Percentiles rank a stretch among this genome's conserved stretches.
These are phyloP conservation scores for Drosophila quadrilineata DNA, from an alignment of 1,140 invertebrate genomes.

Conservation along the genomic window DNA sequence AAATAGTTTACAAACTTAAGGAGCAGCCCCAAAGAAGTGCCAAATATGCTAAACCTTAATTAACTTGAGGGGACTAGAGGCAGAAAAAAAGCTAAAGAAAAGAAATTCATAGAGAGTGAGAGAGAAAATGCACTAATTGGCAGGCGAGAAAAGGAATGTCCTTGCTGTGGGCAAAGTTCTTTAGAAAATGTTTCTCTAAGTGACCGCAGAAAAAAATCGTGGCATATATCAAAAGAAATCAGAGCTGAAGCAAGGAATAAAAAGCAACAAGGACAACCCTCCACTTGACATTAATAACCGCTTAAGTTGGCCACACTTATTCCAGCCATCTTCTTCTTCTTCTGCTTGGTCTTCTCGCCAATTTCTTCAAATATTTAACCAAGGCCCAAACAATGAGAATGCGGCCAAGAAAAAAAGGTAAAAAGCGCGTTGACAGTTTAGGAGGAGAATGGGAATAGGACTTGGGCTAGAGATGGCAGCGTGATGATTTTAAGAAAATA, in stretches of 20 bases:
- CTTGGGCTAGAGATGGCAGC: conserved; percentile 1
- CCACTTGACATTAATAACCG: conserved; percentile 63
- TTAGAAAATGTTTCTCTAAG: conserved; percentile 42
- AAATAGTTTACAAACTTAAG: conserved; percentile 73
- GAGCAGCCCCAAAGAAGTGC: conserved; percentile 5
- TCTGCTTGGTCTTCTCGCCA: conserved; percentile 61
- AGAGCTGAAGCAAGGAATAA: conserved; percentile 31
- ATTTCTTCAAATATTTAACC: conserved; percentile 68
- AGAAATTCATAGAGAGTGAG: background rate
- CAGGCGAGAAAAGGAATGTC: conserved; percentile 47
- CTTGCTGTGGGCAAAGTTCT: background rate
- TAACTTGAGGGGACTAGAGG: conserved; percentile 38
- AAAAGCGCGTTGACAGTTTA: background rate
- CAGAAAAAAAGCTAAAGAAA: background rate
- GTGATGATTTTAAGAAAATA: too few species aligned
- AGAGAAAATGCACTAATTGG: conserved; percentile 56
- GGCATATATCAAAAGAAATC: conserved; percentile 11
- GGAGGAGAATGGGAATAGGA: too few species aligned
- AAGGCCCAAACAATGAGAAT: conserved; percentile 48
- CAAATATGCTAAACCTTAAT: conserved; percentile 53
- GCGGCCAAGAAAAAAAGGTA: conserved; percentile 23
- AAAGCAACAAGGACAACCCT: conserved; percentile 28
- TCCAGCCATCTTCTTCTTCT: too few species aligned
- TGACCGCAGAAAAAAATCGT: conserved; percentile 42
- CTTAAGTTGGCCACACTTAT: conserved; percentile 48